Evolutionary conservation across 53 echinoderm and acorn worm genomes (phyloP).

Genomic region (Holothuria scabra): DNA sequence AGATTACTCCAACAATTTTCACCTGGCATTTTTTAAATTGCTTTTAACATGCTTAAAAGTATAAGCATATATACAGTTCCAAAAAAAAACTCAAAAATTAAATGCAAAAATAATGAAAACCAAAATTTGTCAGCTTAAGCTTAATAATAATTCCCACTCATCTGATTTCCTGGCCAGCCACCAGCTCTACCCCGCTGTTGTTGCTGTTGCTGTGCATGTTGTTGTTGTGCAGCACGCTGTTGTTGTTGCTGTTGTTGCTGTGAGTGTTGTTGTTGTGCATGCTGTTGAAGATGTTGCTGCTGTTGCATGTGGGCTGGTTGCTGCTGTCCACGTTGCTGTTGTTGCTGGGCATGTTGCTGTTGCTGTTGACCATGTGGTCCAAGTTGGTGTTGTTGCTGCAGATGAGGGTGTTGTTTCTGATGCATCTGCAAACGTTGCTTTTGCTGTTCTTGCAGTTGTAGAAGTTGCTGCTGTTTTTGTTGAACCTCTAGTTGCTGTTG

Average conservation of each 20-base stretch:
- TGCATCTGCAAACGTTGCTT: constrained; percentile 28
- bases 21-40: too few species aligned
- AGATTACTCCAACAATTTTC: too few species aligned
- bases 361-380: not conserved
- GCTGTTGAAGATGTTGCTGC: constrained; percentile 32
- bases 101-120: not conserved
- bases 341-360: not conserved
- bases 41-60: too few species aligned
- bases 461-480: constrained; percentile 10
- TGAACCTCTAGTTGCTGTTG: constrained; percentile 27
- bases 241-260: constrained; percentile 29
- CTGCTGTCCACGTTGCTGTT: too few species aligned
- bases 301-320: not conserved
- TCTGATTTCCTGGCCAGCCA: constrained; percentile 18
- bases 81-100: not conserved
- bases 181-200: not conserved
- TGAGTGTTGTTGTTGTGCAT: constrained; percentile 1
- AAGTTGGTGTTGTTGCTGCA: constrained; percentile 1
- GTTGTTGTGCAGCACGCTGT: constrained; percentile 8
- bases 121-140: not conserved
- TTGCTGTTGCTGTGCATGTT: constrained; percentile 16
- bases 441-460: constrained; percentile 25
- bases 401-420: not conserved
- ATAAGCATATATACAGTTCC: too few species aligned
- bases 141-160: too few species aligned